Base-by-base conservation (phyloP, 2,888 invertebrate genomes). In the Caenorhabditis sp. region DNA sequence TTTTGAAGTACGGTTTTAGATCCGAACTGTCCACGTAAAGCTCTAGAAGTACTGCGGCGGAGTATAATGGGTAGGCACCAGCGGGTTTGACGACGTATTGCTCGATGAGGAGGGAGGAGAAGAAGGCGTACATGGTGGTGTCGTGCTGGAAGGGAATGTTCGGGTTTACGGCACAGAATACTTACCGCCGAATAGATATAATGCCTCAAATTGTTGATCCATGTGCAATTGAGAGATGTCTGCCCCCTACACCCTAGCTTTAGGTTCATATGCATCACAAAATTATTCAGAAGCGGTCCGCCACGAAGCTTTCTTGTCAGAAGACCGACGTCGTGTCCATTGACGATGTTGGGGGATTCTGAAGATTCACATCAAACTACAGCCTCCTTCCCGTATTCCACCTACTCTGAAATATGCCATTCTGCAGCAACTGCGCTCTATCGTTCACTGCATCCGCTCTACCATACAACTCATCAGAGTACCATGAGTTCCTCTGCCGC, bases 121-220 rank as follows among this genome's bases (percentile, higher is more conserved):
- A 83, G 65, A 84, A 84, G 53, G 87, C 85, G 72, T 84, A 84
- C 55, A 88, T 69, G 8, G 88, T 85, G 11, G 85, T 85, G 77
- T 88, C 88, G 76, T 88, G 88, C 88, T 88, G 77, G 15, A 83
- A 70, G 1, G 20, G 35, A 51, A 37, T 1, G n/a, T n/a, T n/a
- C n/a, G n/a, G n/a, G n/a, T n/a, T n/a, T n/a, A n/a, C n/a, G n/a
- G n/a, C n/a, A n/a, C n/a, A n/a, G n/a, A n/a, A n/a, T n/a, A 70
- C 84, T 83, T 62, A 87, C 87, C n/a, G 82, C 85, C 13, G 87
- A 87, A 26, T 86, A 84, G 18, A 82, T 80, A 53, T 83, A 86
- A 28, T 86, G 85, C 67, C 82, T 86, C 13, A 84, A 44, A 6
- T 79, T 84, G 20, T 82, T 82, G 55, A 86, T 84, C 84, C 84